Evolutionary conservation across 1,140 invertebrate species (phyloP), one percentile per base, ranked within the genome.

Genomic region (Papilio xuthus): DNA sequence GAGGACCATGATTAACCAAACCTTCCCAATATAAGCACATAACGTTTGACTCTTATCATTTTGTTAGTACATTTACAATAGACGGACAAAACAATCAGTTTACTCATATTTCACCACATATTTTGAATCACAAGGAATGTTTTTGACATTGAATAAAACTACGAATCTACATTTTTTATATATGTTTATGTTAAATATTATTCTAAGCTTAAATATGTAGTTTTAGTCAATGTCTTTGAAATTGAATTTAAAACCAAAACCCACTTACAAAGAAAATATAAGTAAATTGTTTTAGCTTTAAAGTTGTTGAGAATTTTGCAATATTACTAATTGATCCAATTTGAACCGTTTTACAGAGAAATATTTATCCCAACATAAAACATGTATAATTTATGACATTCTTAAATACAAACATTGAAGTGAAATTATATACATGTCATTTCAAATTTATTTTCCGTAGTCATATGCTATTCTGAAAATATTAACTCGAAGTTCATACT

Each of bases 1-100:
- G 81, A 71, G 77, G 82, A 83, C 87, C 83, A 72, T 79, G 78
- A 83, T 87, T 84, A 87, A 84, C 82, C 77, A 89, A 88, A 88
- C 85, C 85, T 86, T 85, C 86, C 85, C 84, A 72, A 69, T 42
- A 83, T 69, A 86, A 85, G 84, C 84, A 79, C 79, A 78, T 80
- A 78, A 76, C 69, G 56, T 71, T 78, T 41, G 47, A 18, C 15
- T 75, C 44, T 56, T 6, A 74, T 20, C 71, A 50, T 47, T 79
- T 82, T 82, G 84, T 86, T 87, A 84, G 84, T 88, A 84, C 10
- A 79, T 60, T 37, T 37, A 83, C 67, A 67, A 72, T 15, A 53
- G 26, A 75, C 15, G 15, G 20, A 60, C 10, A 28, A 63, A 15
- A 15, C 44, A 32, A 37, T 53, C 71, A 56, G 72, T 2, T 37